Evolutionary conservation across 2,113 vertebrate genomes (phyloP), one percentile per base, ranked within the genome.

Genomic region (Cettia cetti): DNA sequence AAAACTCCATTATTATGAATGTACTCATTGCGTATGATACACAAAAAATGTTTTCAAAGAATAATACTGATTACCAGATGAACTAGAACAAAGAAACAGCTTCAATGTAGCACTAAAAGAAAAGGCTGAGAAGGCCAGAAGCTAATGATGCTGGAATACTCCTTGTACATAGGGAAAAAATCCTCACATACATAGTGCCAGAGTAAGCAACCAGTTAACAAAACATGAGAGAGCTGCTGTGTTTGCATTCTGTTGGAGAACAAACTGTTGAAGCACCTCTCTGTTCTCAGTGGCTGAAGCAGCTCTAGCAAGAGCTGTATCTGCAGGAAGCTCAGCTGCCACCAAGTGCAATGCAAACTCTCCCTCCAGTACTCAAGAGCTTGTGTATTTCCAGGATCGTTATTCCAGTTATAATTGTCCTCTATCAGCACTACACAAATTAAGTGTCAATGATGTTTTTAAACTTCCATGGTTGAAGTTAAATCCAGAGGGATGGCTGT

Each of bases 351-450:
- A n/a, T 0, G 0, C 71, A 24, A 45, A 69, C 6, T 3, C 39
- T 19, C 44, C 42, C 59, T 31, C 3, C 2, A 1, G 53, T 53
- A 44, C 21, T 35, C 50, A 5, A 19, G 19, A 17, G 10, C 15
- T 3, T 3, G 4, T 0, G 0, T 52, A 31, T 20, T 45, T 72
- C 61, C 37, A 24, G 47, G 26, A 47, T 39, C 3, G 0, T 71
- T 47, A n/a, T 42, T 71, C 63, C 69, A 42, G 18, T 45, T 47
- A 11, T 12, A 70, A 61, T 9, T 66, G 37, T 14, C 33, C 22
- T 59, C 45, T 16, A 13, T 49, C 66, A 40, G 39, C 61, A 54
- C 31, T 35, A 56, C 11, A 45, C 39, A 82, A 78, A 59, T 37
- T 40, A n/a, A 60, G 50, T 37, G 15, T 21, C n/a, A 64, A 24